Base-by-base conservation (phyloP, 2,888 invertebrate genomes). In the Drosophila cracens region DNA sequence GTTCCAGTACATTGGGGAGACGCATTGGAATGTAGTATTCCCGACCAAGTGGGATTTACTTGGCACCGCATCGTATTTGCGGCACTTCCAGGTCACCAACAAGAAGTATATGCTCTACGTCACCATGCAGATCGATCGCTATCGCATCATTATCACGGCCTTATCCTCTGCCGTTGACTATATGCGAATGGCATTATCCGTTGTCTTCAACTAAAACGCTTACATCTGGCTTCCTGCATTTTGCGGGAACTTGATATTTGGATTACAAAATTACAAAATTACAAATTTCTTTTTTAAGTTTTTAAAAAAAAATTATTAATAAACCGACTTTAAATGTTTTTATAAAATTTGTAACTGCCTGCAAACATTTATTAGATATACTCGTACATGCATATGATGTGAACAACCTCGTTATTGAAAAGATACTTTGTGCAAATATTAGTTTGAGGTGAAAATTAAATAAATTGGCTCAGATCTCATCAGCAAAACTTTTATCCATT, bases 121-220 rank as follows among this genome's bases (percentile, higher is more conserved):
- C 4, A 73, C 66, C 52, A 74, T 91, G 70, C 90, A 91, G 46
- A 48, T 91, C 16, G 90, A 90, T 46, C 83, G 90, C 16, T 90
- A 87, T 80, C 89, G 89, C 0, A 81, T 87, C 59, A 62, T 89
- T 52, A 57, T 81, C 25, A 81, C 87, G 21, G 90, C 84, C 4
- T 66, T 89, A 62, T 81, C 89, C 18, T 89, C 92, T 16, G 82
- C 87, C 27, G 63, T 91, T n/a, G 92, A 92, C 67, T 92, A 92
- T 67, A 67, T 90, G 49, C 89, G 92, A 1, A 81, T 92, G 82
- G 88, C 80, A 8, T 56, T 90, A 5, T 81, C 79, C 29, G 57
- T 92, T 34, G 43, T 87, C n/a, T 80, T 81, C 54, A 60, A 38
- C 18, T 79, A 49, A 52, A 34, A 49, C n/a, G 27, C 43, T 13